Evolutionary conservation across 2,797 vertebrate genomes (phyloP), one percentile per base, ranked within the genome.

Genomic region (Denticeps clupeoides): DNA sequence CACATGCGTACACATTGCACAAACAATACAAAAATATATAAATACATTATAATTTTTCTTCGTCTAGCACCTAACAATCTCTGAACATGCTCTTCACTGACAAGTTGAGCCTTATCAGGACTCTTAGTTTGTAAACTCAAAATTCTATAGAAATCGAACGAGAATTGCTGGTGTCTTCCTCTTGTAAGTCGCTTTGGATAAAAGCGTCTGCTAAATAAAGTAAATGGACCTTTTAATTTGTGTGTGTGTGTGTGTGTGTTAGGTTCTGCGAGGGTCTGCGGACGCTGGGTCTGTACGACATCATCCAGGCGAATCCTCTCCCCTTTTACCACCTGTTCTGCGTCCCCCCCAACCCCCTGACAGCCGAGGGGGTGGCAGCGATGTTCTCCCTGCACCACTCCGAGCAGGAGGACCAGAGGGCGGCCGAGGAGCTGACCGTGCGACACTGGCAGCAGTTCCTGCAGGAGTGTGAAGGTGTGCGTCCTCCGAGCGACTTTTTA

Each of bases 201-300:
- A n/a, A n/a, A n/a, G n/a, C n/a, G n/a, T n/a, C n/a, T n/a, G 7
- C 19, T 9, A 28, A 11, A 11, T 7, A 8, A 7, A 31, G 5
- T 22, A 7, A 35, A 16, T 11, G 3, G 10, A 8, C 5, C 23
- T 8, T 35, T 26, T 43, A 13, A 26, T 26, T 13, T 41, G 13
- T 24, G 33, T 45, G 25, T n/a, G 41, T 29, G 35, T 21, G 12
- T 21, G 19, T 51, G 38, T 47, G 46, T 18, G 26, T 47, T 3
- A 97, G 93, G 74, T 87, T 98, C 57, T 79, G 82, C 23, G 85
- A 90, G 63, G 93, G 92, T 47, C 78, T 98, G 64, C 78, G 82
- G 70, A 90, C 88, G 0, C 68, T 96, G 49, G 89, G 88, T 2
- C 77, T 94, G 49, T 83, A 94, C 51, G 82, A 94, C 54, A 88